Base-by-base conservation (phyloP, 2,888 invertebrate genomes). In the Mycogona germanica region DNA sequence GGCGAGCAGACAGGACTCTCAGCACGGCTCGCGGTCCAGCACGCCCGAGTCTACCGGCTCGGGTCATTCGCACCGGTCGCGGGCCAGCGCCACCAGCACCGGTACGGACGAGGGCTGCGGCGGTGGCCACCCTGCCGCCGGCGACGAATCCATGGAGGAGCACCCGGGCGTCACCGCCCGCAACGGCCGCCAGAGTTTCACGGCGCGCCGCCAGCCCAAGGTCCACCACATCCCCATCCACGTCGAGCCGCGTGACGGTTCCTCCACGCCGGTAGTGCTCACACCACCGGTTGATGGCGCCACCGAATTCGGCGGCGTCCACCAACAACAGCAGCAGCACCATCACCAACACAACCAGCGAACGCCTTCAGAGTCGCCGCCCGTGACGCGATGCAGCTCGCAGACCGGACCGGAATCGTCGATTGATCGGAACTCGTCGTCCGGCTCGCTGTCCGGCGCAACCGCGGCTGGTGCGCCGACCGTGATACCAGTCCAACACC, bases 211-310 rank as follows among this genome's bases (percentile, higher is more conserved):
- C 5, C 51, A 51, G 47, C 57, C 57, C 2, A 57, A 57, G 32
- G 81, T 87, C 46, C 76, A 88, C 58, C 84, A 86, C 64, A 88
- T 89, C 69, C 89, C 89, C 23, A 89, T 89, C 59, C 84, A 84
- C 65, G 84, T 89, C 0, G 89, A 91, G 70, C 87, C 87, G 6
- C 75, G 87, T 51, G 84, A 85, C 62, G 82, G 52, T 9, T 26
- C 52, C 3, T 26, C 52, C 3, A 32, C 44, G 5, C 44, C 52
- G 6, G 46, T 52, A n/a, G 46, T 46, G 12, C 25, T 52, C n/a
- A 52, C 46, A 3, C 51, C 55, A 19, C 52, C 56, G 2, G 42
- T 28, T 30, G 41, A 25, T n/a, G 30, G 26, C 7, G 21, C 25
- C 38, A 25, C 29, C 25, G 38, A n/a, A n/a, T n/a, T n/a, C n/a